phyloP scores from a whole-genome alignment of 2,113 vertebrate species.

The Microcebus ravelobensis region DNA sequence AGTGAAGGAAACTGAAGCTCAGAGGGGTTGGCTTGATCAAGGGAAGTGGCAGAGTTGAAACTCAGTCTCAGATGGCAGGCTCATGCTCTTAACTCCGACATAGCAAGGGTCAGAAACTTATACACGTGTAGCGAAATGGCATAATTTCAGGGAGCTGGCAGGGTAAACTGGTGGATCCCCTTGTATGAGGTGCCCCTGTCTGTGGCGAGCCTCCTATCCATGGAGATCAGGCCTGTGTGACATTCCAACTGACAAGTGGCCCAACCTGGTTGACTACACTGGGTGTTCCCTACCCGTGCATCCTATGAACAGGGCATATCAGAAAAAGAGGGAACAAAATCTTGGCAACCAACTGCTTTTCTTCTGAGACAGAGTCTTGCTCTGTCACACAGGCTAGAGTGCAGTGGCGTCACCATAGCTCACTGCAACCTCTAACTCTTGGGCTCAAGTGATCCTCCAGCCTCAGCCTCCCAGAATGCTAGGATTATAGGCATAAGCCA shows the following conservation, averaged over 20 bases:
- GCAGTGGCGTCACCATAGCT: too few relatives aligned
- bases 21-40: background rate
- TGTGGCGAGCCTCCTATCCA: background rate
- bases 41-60: background rate
- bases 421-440: too few relatives aligned
- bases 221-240: background rate
- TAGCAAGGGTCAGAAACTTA: background rate
- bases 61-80: background rate
- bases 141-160: background rate
- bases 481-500: too few relatives aligned
- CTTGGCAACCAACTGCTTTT: background rate
- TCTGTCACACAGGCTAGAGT: too few relatives aligned
- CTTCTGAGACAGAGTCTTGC: too few relatives aligned
- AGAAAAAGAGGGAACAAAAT: background rate
- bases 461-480: too few relatives aligned
- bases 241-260: fast-evolving
- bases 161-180: background rate
- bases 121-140: background rate
- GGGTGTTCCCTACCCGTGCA: background rate
- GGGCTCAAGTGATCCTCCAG: too few relatives aligned
- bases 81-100: background rate
- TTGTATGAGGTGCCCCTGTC: background rate
- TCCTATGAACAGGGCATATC: background rate
- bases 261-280: background rate
- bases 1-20: background rate